Evolutionary conservation across 2,797 vertebrate genomes (phyloP).

Genomic region (Crax fasciolata): DNA sequence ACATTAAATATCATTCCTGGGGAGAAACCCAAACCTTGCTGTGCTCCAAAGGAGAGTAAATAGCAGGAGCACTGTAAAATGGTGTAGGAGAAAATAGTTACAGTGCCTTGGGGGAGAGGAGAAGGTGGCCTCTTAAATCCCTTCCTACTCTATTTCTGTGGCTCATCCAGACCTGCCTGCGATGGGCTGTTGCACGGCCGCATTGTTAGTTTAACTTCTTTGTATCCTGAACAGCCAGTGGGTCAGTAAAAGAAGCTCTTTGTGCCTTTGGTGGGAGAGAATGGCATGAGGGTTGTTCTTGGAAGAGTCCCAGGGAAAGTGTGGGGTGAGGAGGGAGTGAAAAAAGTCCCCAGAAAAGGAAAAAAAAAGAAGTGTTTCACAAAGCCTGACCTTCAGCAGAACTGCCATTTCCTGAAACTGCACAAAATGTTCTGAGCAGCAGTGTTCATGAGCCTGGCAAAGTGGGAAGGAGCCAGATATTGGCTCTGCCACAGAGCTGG

Average conservation of each 20-base stretch:
- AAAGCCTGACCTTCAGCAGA: constrained; percentile 25
- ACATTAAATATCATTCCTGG: background rate
- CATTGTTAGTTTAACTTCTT: constrained; percentile 74
- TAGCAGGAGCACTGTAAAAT: constrained; percentile 5
- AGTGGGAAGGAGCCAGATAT: background rate
- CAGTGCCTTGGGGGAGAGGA: constrained; percentile 34
- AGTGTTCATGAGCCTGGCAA: background rate
- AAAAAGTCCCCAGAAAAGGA: background rate
- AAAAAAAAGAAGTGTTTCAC: constrained; percentile 22
- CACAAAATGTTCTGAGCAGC: background rate
- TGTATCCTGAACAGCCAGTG: constrained; percentile 46
- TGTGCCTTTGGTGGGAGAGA: constrained; percentile 68
- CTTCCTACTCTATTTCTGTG: constrained; percentile 38
- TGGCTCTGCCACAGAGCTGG: background rate
- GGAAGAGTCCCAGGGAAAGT: constrained; percentile 66
- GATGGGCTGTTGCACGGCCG: constrained; percentile 1
- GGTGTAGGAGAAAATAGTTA: background rate
- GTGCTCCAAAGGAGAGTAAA: background rate
- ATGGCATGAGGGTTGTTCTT: constrained; percentile 57
- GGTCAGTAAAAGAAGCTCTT: constrained; percentile 59
- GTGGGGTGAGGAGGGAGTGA: constrained; percentile 31
- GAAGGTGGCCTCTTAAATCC: constrained; percentile 59
- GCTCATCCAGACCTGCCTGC: constrained; percentile 63
- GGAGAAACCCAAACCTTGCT: background rate
- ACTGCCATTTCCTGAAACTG: constrained; percentile 21